Evolutionary conservation across 2,797 vertebrate genomes (phyloP), one percentile per base, ranked within the genome.

Genomic region (Brotula barbata): DNA sequence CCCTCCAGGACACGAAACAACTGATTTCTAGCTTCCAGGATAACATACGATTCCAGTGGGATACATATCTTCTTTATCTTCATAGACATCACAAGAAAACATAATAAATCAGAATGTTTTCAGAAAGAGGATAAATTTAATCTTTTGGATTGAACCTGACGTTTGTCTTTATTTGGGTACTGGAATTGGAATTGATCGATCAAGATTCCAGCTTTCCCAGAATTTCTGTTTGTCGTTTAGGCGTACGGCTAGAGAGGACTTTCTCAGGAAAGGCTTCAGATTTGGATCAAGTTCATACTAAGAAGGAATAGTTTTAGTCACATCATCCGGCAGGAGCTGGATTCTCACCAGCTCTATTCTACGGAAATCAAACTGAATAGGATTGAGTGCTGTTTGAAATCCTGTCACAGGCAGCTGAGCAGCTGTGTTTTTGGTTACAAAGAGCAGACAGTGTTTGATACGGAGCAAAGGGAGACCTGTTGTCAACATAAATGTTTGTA

Each of bases 261-360:
- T 44, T 44, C 42, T 21, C 42, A 22, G 19, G 13, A 13, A 8
- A 25, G 19, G 11, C 14, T 47, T 44, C 34, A n/a, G 13, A 25
- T 48, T 6, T 22, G 6, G 71, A 45, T 39, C 4, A 49, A 15
- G 50, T 34, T 34, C 48, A 43, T 48, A 31, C 39, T n/a, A 31
- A 33, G 11, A 44, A 28, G 51, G 48, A 25, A 49, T 61, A 36
- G 44, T 9, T 28, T 14, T 11, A 39, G 64, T 57, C 14, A 57
- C 17, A 53, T 53, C 52, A 53, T 11, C 19, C 66, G 54, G 53
- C 57, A 53, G 47, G 31, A 48, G 57, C 40, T 49, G 44, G 40
- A 19, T 28, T 15, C 11, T 34, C 52, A 39, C 23, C 43, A 20
- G 25, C 4, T n/a, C 10, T 45, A 59, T 33, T 16, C 25, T 22